phyloP scores from a whole-genome alignment of 2,113 vertebrate species.

The Tichodroma muraria region DNA sequence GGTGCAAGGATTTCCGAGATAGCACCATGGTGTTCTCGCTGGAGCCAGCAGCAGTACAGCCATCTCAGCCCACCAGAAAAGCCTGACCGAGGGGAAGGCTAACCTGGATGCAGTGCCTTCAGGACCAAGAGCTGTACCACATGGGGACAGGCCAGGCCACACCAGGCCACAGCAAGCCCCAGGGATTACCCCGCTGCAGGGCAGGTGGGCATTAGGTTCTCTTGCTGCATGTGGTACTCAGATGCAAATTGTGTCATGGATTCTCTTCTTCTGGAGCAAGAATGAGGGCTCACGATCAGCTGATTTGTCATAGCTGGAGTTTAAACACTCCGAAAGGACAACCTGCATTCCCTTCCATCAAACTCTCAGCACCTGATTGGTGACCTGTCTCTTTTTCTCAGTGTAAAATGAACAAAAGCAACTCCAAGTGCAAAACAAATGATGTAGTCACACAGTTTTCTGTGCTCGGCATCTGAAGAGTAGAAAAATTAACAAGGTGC shows the following conservation, averaged over 20 bases:
- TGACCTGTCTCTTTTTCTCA: background rate
- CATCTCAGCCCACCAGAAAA: background rate
- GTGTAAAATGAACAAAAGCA: background rate
- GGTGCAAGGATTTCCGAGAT: rapidly evolving
- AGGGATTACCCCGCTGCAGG: background rate
- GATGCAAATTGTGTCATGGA: background rate
- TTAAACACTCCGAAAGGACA: background rate
- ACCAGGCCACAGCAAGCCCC: background rate
- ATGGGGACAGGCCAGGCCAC: background rate
- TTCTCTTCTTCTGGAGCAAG: background rate
- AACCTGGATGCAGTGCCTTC: background rate
- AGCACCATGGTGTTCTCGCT: rapidly evolving
- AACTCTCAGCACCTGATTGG: background rate
- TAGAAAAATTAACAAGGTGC: background rate
- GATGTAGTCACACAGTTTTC: background rate
- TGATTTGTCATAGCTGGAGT: background rate
- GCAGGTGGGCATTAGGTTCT: background rate
- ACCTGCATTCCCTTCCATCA: background rate
- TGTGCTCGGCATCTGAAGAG: background rate
- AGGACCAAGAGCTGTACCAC: background rate
- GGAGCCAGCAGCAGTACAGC: background rate
- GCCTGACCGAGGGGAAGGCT: background rate
- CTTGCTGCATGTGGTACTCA: background rate
- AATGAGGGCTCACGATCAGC: background rate
- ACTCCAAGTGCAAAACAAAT: background rate